Percentiles rank a stretch among this genome's conserved stretches.
Conservation (phyloP, 37 sponge, comb jelly and placozoan genomes). For the Dysidea cf. avara region DNA sequence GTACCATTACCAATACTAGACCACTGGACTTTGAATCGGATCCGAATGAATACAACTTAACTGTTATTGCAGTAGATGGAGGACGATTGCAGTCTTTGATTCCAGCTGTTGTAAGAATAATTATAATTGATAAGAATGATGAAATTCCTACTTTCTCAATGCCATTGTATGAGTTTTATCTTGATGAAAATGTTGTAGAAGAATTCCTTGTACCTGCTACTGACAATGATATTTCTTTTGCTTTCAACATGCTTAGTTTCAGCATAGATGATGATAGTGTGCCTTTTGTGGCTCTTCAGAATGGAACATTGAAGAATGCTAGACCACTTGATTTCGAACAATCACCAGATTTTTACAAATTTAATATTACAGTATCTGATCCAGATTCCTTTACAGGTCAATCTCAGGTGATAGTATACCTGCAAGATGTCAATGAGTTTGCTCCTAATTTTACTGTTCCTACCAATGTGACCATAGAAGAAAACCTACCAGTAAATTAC, state of each 20-base stretch:
- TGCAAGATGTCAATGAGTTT: conserved; percentile 45
- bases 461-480: too few species aligned
- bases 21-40: conserved; percentile 48
- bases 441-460: background rate
- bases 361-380: conserved; percentile 36
- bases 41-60: background rate
- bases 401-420: conserved; percentile 15
- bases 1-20: conserved; percentile 35
- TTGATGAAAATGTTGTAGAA: conserved; percentile 36
- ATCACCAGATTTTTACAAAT: background rate
- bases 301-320: conserved; percentile 27
- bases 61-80: conserved; percentile 50
- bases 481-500: too few species aligned
- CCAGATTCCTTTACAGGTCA: conserved; percentile 34
- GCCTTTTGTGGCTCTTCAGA: background rate
- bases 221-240: conserved; percentile 30
- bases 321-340: conserved; percentile 48
- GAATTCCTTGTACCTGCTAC: conserved; percentile 11
- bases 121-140: conserved; percentile 48
- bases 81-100: conserved; percentile 30
- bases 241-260: conserved; percentile 27
- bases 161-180: conserved; percentile 9
- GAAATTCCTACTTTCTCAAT: conserved; percentile 18
- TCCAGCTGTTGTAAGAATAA: conserved; percentile 22
- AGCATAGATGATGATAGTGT: background rate